Base-by-base conservation (phyloP, 2,888 invertebrate genomes). In the Halictus ligatus region DNA sequence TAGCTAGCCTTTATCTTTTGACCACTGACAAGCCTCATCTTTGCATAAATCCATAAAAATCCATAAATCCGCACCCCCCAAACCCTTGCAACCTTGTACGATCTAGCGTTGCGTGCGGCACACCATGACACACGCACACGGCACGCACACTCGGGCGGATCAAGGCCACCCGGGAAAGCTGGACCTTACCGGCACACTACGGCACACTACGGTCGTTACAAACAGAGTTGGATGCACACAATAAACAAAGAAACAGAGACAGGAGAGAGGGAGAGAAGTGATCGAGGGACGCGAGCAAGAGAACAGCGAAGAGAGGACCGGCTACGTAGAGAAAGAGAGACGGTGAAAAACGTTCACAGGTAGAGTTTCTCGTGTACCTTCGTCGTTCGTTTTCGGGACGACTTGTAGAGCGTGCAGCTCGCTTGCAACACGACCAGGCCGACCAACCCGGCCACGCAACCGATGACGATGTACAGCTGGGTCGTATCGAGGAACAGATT, bases 351-450 rank as follows among this genome's bases (percentile, higher is more conserved):
- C 2, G 25, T 79, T 71, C 35, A 69, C 40, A 46, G 35, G 54
- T 50, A 40, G 76, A 80, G 7, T 21, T 58, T 73, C 1, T 15
- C 29, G 1, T 29, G 58, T 96, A 98, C 98, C 97, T 98, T 98
- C 88, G 95, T 94, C 60, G 94, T 94, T 87, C 96, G 96, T 89
- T 96, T 96, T 90, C 96, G 96, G 35, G 96, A 96, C 0, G 97
- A 96, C 92, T 97, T 96, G 95, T 97, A 97, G 74, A 98, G 96
- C 2, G 98, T 98, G 94, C 98, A 98, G 77, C 96, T 97, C 0
- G 98, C 98, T 95, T 98, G 98, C 74, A 98, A 96, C 18, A 98
- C 92, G 0, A 98, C 98, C 67, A 98, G 96, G 35, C 98, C 95
- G 54, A 98, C 96, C 71, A 99, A 95, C 0, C 98, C 98, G 0